Base-by-base conservation (phyloP, 2,888 invertebrate genomes). In the Drosophila rubida region DNA sequence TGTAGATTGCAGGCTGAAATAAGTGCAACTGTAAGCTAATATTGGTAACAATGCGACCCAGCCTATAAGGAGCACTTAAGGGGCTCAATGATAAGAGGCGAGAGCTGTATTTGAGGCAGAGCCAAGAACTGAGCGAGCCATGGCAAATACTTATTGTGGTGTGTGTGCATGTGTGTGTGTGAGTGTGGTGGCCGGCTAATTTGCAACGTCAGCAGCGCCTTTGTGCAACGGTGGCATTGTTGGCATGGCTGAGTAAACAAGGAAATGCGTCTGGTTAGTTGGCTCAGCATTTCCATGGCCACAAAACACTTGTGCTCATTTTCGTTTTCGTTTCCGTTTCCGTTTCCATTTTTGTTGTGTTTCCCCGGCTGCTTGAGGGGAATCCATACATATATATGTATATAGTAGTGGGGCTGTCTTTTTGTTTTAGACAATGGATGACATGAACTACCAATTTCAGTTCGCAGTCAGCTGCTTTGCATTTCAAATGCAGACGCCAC, bases 401-500 rank as follows among this genome's bases (percentile, higher is more conserved):
- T n/a, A n/a, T n/a, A n/a, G n/a, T 19, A 19, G 19, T 2, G 3
- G 27, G 13, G 74, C 63, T 74, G 77, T 30, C 71, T 61, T 66
- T 70, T 75, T 78, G 77, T 75, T 68, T 68, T 46, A 50, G 41
- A 62, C 71, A 65, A 80, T 68, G 45, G 65, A 60, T 48, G 48
- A 61, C 53, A 51, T 50, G 57, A 51, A 69, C 70, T 65, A 44
- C 59, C 75, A 69, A 69, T 69, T 74, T 74, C 14, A 44, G 62
- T 42, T 49, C 46, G 39, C 62, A 61, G 48, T 63, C 41, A 55
- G 35, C 58, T 41, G 58, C 58, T 64, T 66, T 70, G 64, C 74
- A 74, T 76, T 75, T 74, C 63, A 77, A 72, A 67, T 71, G 74
- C 66, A 76, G 71, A 67, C 78, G 61, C 53, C 19, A 44, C 48